Percentiles rank a stretch among this genome's conserved stretches.
These are phyloP conservation scores for Clunio marinus DNA, from an alignment of 2,888 invertebrate genomes.

Conservation along the genomic window DNA sequence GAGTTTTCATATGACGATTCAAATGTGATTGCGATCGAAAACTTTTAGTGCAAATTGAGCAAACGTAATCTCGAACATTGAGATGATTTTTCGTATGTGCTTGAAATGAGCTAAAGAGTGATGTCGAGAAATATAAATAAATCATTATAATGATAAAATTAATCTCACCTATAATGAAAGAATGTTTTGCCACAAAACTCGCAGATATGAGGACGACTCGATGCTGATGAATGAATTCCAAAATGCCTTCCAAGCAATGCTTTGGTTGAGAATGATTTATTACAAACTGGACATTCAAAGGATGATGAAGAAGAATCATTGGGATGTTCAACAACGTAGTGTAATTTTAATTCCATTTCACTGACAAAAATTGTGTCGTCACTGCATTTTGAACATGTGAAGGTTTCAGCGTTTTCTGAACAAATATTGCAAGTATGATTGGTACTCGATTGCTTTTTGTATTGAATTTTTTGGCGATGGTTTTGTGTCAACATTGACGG, in stretches of 20 bases:
- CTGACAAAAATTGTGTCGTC: too few relatives aligned
- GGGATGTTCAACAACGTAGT: not conserved
- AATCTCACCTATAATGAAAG: not conserved
- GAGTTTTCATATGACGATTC: not conserved
- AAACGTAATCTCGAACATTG: not conserved
- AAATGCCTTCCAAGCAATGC: not conserved
- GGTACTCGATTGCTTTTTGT: not conserved
- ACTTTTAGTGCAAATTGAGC: not conserved
- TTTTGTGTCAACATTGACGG: not conserved
- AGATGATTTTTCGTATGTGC: not conserved
- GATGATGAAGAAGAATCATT: not conserved
- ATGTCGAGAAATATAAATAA: too few relatives aligned
- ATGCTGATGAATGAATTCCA: not conserved
- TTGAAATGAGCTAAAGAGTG: too few relatives aligned
- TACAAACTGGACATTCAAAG: not conserved
- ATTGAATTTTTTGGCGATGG: not conserved
- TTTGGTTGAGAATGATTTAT: not conserved
- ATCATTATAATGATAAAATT: not conserved
- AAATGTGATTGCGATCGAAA: not conserved
- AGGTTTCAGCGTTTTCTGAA: not conserved
- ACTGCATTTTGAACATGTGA: not conserved
- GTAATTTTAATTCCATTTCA: not conserved
- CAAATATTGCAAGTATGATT: not conserved
- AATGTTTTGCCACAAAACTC: not conserved
- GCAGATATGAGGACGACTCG: not conserved